Percentiles rank a stretch among this genome's conserved stretches.
Evolutionary conservation across 2,797 vertebrate species (phyloP).

Genomic region (Cossypha niveicapilla): DNA sequence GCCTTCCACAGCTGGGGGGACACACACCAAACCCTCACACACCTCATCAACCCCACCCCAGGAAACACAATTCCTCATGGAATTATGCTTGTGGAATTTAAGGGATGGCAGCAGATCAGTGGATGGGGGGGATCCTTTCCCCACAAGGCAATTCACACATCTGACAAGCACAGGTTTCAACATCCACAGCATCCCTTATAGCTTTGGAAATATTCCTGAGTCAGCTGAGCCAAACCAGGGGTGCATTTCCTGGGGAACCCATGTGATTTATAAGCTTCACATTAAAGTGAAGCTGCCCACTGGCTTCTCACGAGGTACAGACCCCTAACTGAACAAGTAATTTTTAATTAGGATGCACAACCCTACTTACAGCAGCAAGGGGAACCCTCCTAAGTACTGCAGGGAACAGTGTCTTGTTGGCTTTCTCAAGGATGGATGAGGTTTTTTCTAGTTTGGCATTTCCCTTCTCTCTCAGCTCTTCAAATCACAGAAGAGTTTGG

Average conservation of each 20-base stretch:
- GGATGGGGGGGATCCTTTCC: not conserved
- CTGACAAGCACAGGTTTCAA: not conserved
- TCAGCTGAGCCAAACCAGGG: not conserved
- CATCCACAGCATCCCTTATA: not conserved
- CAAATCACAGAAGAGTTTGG: not conserved
- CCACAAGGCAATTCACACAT: not conserved
- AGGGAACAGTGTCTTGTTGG: not conserved
- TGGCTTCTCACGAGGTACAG: not conserved
- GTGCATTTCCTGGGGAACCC: not conserved
- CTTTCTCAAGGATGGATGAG: not conserved
- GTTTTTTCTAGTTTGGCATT: not conserved
- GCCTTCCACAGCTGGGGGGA: conserved; percentile 84
- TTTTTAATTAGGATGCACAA: not conserved
- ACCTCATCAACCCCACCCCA: not conserved
- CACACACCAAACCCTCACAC: not conserved
- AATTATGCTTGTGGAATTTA: not conserved
- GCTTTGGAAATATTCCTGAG: not conserved
- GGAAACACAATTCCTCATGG: not conserved
- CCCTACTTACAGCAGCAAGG: not conserved
- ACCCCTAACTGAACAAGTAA: not conserved
- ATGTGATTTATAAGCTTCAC: not conserved
- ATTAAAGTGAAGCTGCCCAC: not conserved
- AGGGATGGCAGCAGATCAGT: accelerated
- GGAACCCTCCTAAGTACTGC: not conserved
- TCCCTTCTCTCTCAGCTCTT: not conserved